A percentile compares a stretch with the other conserved stretches of the same genome.
These are phyloP conservation scores for Cydia strobilella DNA, from an alignment of 1,140 invertebrate genomes.

Conservation along the genomic window DNA sequence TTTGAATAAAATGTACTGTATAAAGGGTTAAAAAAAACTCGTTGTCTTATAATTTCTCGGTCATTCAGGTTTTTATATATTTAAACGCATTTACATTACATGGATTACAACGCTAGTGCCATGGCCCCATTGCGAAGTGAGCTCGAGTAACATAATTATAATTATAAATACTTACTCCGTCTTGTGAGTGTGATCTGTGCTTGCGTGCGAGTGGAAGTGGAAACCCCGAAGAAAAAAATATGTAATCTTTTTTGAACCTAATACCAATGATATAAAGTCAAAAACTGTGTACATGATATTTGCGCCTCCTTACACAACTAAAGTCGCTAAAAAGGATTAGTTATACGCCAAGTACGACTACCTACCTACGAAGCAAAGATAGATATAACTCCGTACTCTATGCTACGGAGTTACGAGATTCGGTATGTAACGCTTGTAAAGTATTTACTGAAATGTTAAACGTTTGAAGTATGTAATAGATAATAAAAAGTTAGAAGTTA, in stretches of 20 bases:
- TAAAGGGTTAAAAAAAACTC: too few species aligned
- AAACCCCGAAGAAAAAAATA: background rate
- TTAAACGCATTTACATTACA: too few species aligned
- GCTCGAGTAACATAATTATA: too few species aligned
- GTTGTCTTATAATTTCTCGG: too few species aligned
- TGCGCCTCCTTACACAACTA: background rate
- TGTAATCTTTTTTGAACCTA: background rate
- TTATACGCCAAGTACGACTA: background rate
- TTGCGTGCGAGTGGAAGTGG: conserved; percentile 9
- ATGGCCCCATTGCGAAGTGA: background rate
- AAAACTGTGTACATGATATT: background rate
- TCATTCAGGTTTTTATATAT: too few species aligned
- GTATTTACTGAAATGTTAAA: conserved; percentile 7
- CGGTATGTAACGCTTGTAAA: background rate
- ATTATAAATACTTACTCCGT: too few species aligned
- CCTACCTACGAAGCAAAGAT: too few species aligned
- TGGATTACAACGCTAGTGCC: too few species aligned
- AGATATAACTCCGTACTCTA: too few species aligned
- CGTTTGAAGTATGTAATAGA: conserved; percentile 3
- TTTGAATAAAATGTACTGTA: too few species aligned
- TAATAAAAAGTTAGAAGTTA: background rate
- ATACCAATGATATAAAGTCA: background rate
- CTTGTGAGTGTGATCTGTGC: background rate
- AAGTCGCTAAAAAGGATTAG: conserved; percentile 21
- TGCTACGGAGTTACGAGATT: conserved; percentile 17